Base-by-base conservation (phyloP, 2,113 vertebrate species). In the Coracopsis vasa region DNA sequence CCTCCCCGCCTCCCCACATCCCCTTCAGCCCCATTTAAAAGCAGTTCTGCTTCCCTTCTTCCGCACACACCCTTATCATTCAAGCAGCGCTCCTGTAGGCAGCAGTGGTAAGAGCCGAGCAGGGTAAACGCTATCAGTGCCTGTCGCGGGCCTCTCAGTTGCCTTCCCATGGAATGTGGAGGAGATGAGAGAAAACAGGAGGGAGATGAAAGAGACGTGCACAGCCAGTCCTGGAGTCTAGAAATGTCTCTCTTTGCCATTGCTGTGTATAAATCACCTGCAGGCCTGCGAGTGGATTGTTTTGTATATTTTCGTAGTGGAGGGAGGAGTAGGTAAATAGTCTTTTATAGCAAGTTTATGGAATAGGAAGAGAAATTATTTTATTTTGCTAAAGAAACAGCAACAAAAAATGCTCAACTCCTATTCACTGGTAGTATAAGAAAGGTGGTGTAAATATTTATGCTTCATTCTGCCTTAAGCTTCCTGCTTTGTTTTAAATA, bases 81-180 rank as follows among this genome's bases (percentile, higher is more conserved):
- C 89, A 87, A 91, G 21, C 17, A 33, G 58, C 84, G 83, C 69
- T 92, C 31, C 65, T 69, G 53, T 67, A 84, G 92, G 74, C 85
- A 74, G 47, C 12, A 7, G 82, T 33, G 66, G 69, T 45, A 28
- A 29, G 80, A 90, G 74, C 75, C 2, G 29, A 88, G 85, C 91
- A 47, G 81, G 88, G 83, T 65, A 90, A 95, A 69, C 0, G 4
- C 35, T 94, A 13, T 88, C 72, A 25, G 91, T 94, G 97, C 94
- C 95, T 97, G 88, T 96, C 66, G 48, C 28, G 80, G 90, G 94
- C 80, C 92, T 97, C 92, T 94, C 89, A 69, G 66, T 88, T 96
- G 89, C 81, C 60, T 93, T 92, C 80, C 77, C 65, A 13, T 97
- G 98, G 98, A 99, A 99, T 99, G 99, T 98, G 98, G 98, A 98